Evolutionary conservation across 2,888 invertebrate species (phyloP), one percentile per base, ranked within the genome.

Genomic region (Pristionchus japonicus): DNA sequence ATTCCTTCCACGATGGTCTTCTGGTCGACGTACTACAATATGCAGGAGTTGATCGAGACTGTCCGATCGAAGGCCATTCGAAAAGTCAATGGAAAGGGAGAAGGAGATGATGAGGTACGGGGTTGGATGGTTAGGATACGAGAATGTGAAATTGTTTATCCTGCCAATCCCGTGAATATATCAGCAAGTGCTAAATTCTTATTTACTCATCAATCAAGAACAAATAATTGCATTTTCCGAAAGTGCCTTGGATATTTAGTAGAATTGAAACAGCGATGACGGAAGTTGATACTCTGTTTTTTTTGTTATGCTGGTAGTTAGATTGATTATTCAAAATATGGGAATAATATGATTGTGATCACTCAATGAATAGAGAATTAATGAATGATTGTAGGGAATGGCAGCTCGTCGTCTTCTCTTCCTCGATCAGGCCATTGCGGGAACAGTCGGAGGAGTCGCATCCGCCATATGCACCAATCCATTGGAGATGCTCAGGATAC

Each of bases 1-100:
- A 92, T 93, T 86, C 94, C 94, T 0, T 91, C 91, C 47, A 93
- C 93, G 17, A 93, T 94, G 93, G 92, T 94, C 40, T 94, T 94
- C 89, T 94, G 94, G 94, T 91, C 91, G 4, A 91, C 92, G 7
- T 94, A 94, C 86, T 94, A 94, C 90, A 91, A 92, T 40, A 90
- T 90, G 20, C 88, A 93, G 34, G 88, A 89, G 40, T 74, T 90
- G n/a, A 47, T 88, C n/a, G 64, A 88, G 13, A 23, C 31, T 3
- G 64, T 27, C 17, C 37, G 88, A 15, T n/a, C 20, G 23, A 74
- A 74, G 23, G 74, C 74, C n/a, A 27, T 1, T 23, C 23, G 83
- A 83, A 31, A 6, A 11, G 23, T 34, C 27, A 40, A 11, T 31
- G 52, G 61, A 11, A 61, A 37, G 9, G 84, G 61, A 34, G 84